A percentile compares a stretch with the other conserved stretches of the same genome.
Conservation (phyloP, 2,113 vertebrate genomes). For the Todiramphus saurophagus region DNA sequence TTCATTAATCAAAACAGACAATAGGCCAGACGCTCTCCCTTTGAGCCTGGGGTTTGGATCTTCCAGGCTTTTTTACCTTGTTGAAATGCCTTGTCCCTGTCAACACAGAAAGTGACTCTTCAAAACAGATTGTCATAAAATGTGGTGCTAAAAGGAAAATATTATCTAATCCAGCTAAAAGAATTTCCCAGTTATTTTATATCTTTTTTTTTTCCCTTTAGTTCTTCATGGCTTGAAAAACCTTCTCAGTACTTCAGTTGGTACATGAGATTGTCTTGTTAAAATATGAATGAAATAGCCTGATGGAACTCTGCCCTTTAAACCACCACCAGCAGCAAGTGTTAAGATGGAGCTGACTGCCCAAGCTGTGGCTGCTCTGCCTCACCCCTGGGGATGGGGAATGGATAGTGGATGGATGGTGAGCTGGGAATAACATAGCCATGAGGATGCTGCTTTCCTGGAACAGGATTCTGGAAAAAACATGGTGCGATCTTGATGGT, state of each 20-base stretch:
- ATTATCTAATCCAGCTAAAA: neutral
- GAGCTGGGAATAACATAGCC: neutral
- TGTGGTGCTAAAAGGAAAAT: neutral
- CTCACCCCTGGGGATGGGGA: accelerated
- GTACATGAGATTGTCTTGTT: neutral
- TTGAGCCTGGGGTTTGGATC: neutral
- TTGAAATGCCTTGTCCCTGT: neutral
- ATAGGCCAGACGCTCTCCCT: neutral
- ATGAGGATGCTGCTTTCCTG: accelerated
- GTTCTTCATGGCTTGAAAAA: neutral
- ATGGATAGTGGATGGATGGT: accelerated
- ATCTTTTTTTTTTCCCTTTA: neutral
- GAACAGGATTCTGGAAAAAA: neutral
- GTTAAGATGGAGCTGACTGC: neutral
- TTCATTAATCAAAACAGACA: slow-evolving; percentile 60
- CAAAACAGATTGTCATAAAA: neutral
- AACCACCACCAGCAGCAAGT: neutral
- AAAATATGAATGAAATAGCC: neutral
- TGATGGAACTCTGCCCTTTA: neutral
- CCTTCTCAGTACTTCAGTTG: neutral
- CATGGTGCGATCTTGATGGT: accelerated
- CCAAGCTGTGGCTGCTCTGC: accelerated
- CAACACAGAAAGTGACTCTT: neutral
- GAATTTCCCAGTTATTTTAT: neutral
- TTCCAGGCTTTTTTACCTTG: neutral